phyloP scores from a whole-genome alignment of 2,113 vertebrate genomes.

The Lutjanus erythropterus region DNA sequence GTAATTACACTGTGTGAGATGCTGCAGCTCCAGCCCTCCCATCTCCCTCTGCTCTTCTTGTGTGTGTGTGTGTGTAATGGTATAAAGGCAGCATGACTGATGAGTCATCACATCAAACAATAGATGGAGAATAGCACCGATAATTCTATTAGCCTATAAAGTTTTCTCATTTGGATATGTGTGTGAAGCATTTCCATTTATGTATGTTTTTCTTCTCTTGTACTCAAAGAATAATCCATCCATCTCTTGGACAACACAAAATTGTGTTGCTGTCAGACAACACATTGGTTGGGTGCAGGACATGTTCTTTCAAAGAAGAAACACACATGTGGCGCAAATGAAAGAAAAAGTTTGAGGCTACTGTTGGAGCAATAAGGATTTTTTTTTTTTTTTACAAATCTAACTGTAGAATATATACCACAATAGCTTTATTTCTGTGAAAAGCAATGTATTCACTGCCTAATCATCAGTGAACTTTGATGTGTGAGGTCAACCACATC shows the following conservation, averaged over 20 bases:
- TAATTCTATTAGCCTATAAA: conserved; percentile 71
- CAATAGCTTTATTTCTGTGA: neutral
- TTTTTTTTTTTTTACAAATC: too few species aligned
- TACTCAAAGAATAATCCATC: conserved; percentile 6
- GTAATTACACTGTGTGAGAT: conserved; percentile 78
- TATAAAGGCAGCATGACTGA: conserved; percentile 75
- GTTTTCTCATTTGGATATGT: conserved; percentile 36
- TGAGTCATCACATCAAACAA: conserved; percentile 73
- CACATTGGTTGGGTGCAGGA: neutral
- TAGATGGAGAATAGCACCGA: conserved; percentile 59
- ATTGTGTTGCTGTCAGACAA: neutral
- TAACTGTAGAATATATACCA: too few species aligned
- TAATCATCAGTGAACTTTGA: neutral
- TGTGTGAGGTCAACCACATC: conserved; percentile 1
- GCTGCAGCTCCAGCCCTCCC: conserved; percentile 49
- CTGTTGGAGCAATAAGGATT: too few species aligned
- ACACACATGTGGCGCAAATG: neutral
- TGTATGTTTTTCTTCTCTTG: conserved; percentile 8
- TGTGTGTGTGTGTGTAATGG: conserved; percentile 62
- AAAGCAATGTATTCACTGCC: neutral
- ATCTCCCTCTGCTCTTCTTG: conserved; percentile 41
- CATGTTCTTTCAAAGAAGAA: neutral
- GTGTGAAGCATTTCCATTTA: conserved; percentile 27
- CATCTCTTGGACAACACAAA: neutral
- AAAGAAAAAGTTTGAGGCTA: too few species aligned